Base-by-base conservation (phyloP, 1,140 invertebrate species). In the Delia radicum region DNA sequence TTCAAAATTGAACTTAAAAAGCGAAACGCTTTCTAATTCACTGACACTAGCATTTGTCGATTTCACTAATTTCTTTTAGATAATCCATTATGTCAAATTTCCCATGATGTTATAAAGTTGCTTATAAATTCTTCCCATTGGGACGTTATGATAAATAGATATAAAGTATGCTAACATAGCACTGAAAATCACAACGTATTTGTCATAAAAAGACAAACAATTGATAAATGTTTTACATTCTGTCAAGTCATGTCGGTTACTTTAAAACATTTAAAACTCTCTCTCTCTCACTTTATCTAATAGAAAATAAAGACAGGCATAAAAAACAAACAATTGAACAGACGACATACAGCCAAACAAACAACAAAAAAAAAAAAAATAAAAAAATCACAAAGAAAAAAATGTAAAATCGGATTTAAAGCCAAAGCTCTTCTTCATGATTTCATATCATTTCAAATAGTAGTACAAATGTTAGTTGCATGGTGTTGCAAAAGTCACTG, bases 221-320 rank as follows among this genome's bases (percentile, higher is more conserved):
- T 63, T 63, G 61, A 63, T 63, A 63, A 63, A 63, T 63, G 61
- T 63, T 63, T 63, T 63, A 63, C 26, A 63, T 63, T 63, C 61
- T 63, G 61, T 27, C 61, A 63, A 63, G 61, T 63, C 61, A 63
- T 63, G 61, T 63, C 26, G 61, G 61, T 63, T 63, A 63, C 61
- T 63, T 63, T 63, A 27, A 26, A 63, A 63, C 61, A 63, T 63
- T 63, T 63, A 63, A 63, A 26, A 26, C 37, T 42, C 37, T 42
- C 10, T 10, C 31, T 33, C 31, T 33, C 37, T 42, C 10, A 1
- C 37, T 42, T 42, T 5, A 10, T 42, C 37, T 42, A 42, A 42
- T 42, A 15, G 10, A 42, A 42, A 42, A 42, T 5, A 42, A 42
- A 15, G 37, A 42, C 37, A 42, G 37, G n/a, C 6, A 42, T 15